These are phyloP conservation scores for Chondrosia reniformis DNA, from an alignment of 37 sponge, comb jelly and placozoan genomes.

Conservation along the genomic window DNA sequence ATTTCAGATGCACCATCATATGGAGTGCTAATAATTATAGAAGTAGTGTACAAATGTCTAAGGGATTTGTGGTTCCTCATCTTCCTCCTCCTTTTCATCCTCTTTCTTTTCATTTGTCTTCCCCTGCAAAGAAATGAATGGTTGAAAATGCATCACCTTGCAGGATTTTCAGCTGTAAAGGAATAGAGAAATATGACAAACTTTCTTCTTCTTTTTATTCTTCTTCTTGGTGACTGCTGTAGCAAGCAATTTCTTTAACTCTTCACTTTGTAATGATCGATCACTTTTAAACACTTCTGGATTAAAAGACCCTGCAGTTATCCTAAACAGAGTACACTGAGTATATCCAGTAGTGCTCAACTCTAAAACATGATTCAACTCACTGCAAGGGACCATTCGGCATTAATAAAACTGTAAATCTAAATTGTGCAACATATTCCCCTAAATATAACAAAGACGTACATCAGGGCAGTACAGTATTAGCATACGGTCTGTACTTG, in stretches of 20 bases:
- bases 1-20: too few relatives aligned
- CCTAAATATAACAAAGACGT: constrained; percentile 42
- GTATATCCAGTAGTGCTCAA: not conserved
- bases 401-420: constrained; percentile 94
- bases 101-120: not conserved
- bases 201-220: constrained; percentile 98
- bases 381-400: constrained; percentile 84
- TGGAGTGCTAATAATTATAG: too few relatives aligned
- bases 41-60: too few relatives aligned
- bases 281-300: constrained; percentile 44
- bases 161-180: too few relatives aligned
- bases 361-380: not conserved
- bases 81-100: constrained; percentile 2
- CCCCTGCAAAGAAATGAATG: not conserved
- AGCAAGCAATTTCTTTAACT: constrained; percentile 80
- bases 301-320: constrained; percentile 77
- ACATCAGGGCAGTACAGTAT: too few relatives aligned
- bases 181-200: too few relatives aligned
- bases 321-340: constrained; percentile 41
- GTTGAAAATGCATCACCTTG: too few relatives aligned
- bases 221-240: constrained; percentile 75
- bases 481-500: too few relatives aligned
- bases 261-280: constrained; percentile 61
- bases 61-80: too few relatives aligned
- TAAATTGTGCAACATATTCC: constrained; percentile 93